Evolutionary conservation across 2,888 invertebrate species (phyloP), one percentile per base, ranked within the genome.

Genomic region (Phoenoteleia sp.): DNA sequence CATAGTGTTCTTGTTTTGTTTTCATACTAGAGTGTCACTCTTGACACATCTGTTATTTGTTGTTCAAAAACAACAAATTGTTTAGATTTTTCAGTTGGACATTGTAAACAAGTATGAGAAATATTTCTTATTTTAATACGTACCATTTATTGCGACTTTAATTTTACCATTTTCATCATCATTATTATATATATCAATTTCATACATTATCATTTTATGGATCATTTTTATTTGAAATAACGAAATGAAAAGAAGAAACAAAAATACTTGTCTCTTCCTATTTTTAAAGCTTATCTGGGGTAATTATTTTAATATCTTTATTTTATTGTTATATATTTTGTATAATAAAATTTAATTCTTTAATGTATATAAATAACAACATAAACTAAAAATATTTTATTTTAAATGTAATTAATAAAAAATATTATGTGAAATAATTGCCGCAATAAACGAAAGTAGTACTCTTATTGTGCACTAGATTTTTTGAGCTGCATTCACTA

Each of bases 341-440:
- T 39, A n/a, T n/a, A n/a, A n/a, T n/a, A n/a, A n/a, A n/a, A n/a
- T n/a, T n/a, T n/a, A n/a, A n/a, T n/a, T n/a, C n/a, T n/a, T n/a
- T n/a, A n/a, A n/a, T n/a, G n/a, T n/a, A n/a, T n/a, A n/a, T n/a
- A n/a, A n/a, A n/a, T n/a, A n/a, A n/a, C n/a, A n/a, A n/a, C n/a
- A n/a, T n/a, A n/a, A n/a, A n/a, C n/a, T n/a, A n/a, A n/a, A n/a
- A n/a, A n/a, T n/a, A n/a, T n/a, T n/a, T n/a, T n/a, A n/a, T n/a
- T 80, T 56, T 29, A 85, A 42, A 77, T 80, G 23, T 27, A 25
- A 11, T 11, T 15, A 62, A 17, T 36, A n/a, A n/a, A 36, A n/a
- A 19, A 4, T 69, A 23, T 52, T 29, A 69, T 52, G 42, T 42
- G 56, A 58, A 71, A 71, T 33, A 60, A 72, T 17, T 23, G 11